Evolutionary conservation across 2,888 invertebrate genomes (phyloP).

Genomic region (Leucoptera coffeella): DNA sequence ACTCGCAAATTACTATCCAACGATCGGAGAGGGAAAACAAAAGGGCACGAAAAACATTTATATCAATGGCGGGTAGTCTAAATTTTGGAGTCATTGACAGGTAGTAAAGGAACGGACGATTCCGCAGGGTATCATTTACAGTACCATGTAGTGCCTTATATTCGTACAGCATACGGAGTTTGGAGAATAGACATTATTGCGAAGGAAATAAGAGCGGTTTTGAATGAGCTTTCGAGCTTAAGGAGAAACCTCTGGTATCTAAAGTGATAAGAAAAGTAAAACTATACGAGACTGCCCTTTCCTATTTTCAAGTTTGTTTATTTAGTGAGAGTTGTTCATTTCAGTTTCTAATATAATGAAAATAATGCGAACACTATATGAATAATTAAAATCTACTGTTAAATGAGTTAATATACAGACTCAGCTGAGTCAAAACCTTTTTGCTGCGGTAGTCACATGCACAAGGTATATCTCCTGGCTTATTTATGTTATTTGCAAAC

Average conservation of each 20-base stretch:
- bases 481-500: too few relatives aligned
- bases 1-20: slow-evolving; percentile 48
- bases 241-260: slow-evolving; percentile 9
- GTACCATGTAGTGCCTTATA: background rate
- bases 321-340: too few relatives aligned
- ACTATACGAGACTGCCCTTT: slow-evolving; percentile 21
- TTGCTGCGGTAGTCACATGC: too few relatives aligned
- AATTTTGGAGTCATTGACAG: slow-evolving; percentile 53
- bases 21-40: slow-evolving; percentile 44
- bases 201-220: too few relatives aligned
- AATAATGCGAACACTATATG: too few relatives aligned
- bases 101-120: slow-evolving; percentile 37
- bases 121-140: slow-evolving; percentile 29
- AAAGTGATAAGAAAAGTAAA: slow-evolving; percentile 34
- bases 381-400: too few relatives aligned
- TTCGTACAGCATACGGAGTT: background rate
- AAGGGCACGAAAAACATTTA: slow-evolving; percentile 54
- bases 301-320: too few relatives aligned
- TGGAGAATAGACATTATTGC: background rate
- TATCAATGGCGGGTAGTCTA: slow-evolving; percentile 49
- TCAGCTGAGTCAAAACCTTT: too few relatives aligned
- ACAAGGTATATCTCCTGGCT: too few relatives aligned
- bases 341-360: too few relatives aligned
- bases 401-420: too few relatives aligned
- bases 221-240: slow-evolving; percentile 1